A percentile compares a stretch with the other conserved stretches of the same genome.
Evolutionary conservation across 2,797 vertebrate species (phyloP).

Genomic region (Crocodylus rhombifer): DNA sequence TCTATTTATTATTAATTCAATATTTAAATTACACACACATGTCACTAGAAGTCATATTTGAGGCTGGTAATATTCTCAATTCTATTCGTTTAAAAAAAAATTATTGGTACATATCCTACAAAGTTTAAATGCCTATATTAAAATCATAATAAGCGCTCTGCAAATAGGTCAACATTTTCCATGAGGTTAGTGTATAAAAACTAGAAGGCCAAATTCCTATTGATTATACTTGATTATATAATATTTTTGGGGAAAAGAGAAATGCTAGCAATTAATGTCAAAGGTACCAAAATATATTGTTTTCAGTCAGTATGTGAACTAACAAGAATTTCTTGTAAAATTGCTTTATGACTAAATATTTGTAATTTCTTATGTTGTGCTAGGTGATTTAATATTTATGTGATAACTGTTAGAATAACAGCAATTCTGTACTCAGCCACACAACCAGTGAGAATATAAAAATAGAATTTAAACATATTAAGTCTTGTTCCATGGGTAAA

Average conservation of each 20-base stretch:
- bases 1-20: not conserved
- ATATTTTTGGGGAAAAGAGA: not conserved
- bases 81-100: not conserved
- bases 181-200: not conserved
- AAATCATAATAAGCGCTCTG: not conserved
- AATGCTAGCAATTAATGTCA: not conserved
- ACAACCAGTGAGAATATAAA: not conserved
- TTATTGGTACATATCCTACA: not conserved
- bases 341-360: not conserved
- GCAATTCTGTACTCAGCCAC: not conserved
- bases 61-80: not conserved
- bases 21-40: not conserved
- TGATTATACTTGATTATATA: not conserved
- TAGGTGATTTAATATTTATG: conserved; percentile 1
- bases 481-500: not conserved
- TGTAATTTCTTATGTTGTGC: not conserved
- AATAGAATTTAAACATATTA: not conserved
- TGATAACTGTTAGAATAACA: not conserved
- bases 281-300: not conserved
- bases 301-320: not conserved
- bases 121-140: not conserved
- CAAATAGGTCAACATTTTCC: not conserved
- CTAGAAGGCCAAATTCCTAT: not conserved
- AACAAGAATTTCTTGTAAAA: not conserved
- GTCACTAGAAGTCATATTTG: not conserved